Evolutionary conservation across 1,140 invertebrate species (phyloP).

Genomic region (Penaeus vannamei): DNA sequence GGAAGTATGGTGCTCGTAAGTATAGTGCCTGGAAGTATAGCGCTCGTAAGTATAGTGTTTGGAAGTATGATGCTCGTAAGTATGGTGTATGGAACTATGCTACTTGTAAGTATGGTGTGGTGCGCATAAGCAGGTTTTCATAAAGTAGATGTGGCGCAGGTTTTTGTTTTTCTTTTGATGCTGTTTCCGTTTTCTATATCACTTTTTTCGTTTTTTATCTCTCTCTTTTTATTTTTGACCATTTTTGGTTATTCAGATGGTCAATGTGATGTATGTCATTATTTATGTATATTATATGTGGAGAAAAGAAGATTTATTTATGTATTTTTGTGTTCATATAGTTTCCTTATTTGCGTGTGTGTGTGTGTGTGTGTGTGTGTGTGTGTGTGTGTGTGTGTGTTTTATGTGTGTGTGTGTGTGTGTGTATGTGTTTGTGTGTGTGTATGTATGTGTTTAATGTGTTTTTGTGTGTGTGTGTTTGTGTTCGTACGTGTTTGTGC

Average conservation of each 20-base stretch:
- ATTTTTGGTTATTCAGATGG: neutral
- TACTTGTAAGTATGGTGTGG: too few relatives aligned
- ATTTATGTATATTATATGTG: neutral
- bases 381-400: conserved; percentile 12
- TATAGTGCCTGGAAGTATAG: too few relatives aligned
- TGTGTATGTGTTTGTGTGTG: neutral
- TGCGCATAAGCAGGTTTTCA: too few relatives aligned
- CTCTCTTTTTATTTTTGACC: neutral
- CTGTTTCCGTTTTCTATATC: neutral
- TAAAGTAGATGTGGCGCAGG: too few relatives aligned
- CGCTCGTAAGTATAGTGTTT: too few relatives aligned
- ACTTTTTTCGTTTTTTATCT: neutral
- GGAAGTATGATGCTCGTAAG: too few relatives aligned
- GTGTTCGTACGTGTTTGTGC: neutral
- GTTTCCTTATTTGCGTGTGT: neutral
- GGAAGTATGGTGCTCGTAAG: too few relatives aligned
- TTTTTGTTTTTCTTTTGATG: neutral
- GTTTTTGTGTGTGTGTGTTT: conserved; percentile 17
- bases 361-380: neutral
- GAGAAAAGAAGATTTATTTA: neutral
- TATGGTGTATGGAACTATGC: too few relatives aligned
- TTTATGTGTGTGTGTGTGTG: conserved; percentile 1
- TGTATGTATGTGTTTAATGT: conserved; percentile 4
- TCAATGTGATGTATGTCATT: neutral
- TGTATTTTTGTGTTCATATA: neutral